Base-by-base conservation (phyloP, 2,113 vertebrate species). In the Xiphias gladius region DNA sequence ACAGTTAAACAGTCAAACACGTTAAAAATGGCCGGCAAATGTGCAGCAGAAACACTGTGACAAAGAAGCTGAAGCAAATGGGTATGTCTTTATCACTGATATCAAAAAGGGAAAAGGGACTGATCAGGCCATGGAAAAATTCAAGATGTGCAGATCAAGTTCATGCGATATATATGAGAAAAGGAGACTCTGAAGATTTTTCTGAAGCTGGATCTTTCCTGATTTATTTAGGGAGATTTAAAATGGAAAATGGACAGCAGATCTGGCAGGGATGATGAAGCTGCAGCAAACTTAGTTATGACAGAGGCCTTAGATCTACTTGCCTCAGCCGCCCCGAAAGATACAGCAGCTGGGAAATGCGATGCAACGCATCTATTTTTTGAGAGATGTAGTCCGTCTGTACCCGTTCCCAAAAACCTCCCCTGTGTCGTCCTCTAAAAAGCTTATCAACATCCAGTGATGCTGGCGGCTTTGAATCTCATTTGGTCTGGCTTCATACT, bases 401-500 rank as follows among this genome's bases (percentile, higher is more conserved):
- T 86, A 86, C 70, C 69, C 43, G 59, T 85, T 89, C 75, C 88
- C 75, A 65, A 57, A 86, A 67, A 59, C 59, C 68, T 86, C 81
- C 73, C 86, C 59, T 35, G 75, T 77, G 48, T 63, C n/a, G 30
- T 74, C 78, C 79, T 83, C 71, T 65, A 73, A 84, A 83, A 86
- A 84, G 79, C 82, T 84, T 81, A 91, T 88, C 78, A 73, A 77
- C 80, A 87, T 73, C 78, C 83, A 87, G 75, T 81, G 83, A 81
- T 62, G 88, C 91, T 61, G 32, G 35, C 46, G 65, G 89, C 87
- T 86, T 85, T 88, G 82, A 89, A 82, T 61, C 84, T 88, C 64
- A 78, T 87, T 90, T 85, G 80, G 89, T 83, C 72, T 82, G 82
- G 17, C 83, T 86, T 91, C 83, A 92, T 85, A 82, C 79, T 87